A percentile compares a stretch with the other conserved stretches of the same genome.
Evolutionary conservation across 2,113 vertebrate genomes (phyloP).

Genomic region (Pithys albifrons): DNA sequence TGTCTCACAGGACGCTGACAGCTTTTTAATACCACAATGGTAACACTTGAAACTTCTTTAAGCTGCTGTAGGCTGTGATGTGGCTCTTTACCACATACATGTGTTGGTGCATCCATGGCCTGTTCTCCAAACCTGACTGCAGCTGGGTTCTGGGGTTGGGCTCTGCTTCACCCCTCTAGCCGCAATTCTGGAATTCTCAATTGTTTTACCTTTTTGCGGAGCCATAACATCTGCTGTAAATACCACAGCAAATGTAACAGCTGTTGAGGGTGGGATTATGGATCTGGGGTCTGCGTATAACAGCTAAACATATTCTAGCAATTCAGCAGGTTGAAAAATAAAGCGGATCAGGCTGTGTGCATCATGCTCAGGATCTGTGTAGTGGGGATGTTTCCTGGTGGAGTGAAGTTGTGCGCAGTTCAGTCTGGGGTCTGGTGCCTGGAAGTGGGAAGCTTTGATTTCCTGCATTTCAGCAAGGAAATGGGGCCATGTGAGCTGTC

Average conservation of each 20-base stretch:
- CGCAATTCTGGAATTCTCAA: background rate
- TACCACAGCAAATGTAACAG: background rate
- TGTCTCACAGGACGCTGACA: background rate
- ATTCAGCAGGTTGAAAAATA: constrained; percentile 14
- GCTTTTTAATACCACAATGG: background rate
- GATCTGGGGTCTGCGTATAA: background rate
- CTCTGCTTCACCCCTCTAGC: background rate
- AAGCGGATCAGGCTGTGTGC: background rate
- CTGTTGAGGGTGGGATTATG: constrained; percentile 15
- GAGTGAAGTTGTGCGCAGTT: background rate
- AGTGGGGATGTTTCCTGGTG: background rate
- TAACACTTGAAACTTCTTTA: background rate
- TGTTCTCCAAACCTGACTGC: fast-evolving
- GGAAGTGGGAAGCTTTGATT: background rate
- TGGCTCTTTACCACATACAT: fast-evolving
- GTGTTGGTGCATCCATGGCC: background rate
- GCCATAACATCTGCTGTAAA: background rate
- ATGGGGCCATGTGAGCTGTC: no score
- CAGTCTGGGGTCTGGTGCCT: background rate
- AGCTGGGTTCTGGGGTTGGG: background rate
- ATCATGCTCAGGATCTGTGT: fast-evolving
- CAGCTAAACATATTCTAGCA: constrained; percentile 6
- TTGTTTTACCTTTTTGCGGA: background rate
- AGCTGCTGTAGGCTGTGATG: background rate
- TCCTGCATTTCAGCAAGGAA: background rate